Conservation (phyloP, 2,797 vertebrate species). For the Columba guinea region DNA sequence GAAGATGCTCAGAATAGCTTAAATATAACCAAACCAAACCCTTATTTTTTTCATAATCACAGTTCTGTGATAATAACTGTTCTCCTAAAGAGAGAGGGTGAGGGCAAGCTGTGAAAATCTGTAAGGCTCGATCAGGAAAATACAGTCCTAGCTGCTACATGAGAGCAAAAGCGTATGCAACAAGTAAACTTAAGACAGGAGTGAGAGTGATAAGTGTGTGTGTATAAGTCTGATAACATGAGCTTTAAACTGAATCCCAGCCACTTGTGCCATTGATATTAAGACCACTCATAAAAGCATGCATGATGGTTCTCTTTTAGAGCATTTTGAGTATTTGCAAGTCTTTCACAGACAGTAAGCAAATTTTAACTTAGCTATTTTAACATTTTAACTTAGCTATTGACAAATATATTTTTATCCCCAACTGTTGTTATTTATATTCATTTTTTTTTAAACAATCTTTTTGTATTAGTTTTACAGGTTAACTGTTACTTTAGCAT, state of each 20-base stretch:
- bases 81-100: slow-evolving; percentile 53
- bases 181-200: background rate
- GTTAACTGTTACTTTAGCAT: slow-evolving; percentile 55
- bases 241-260: background rate
- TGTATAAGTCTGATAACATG: background rate
- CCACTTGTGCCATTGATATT: background rate
- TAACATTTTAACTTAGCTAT: background rate
- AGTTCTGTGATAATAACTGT: slow-evolving; percentile 44
- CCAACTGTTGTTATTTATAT: background rate
- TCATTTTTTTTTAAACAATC: background rate
- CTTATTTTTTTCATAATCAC: background rate
- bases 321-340: background rate
- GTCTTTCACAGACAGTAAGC: background rate
- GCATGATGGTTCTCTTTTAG: background rate
- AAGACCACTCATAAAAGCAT: background rate
- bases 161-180: background rate
- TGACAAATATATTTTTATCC: background rate
- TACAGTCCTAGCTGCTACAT: accelerated
- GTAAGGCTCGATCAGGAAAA: slow-evolving; percentile 24
- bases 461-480: background rate
- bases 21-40: background rate
- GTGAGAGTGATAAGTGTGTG: background rate
- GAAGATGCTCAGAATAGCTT: background rate
- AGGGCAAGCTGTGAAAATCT: slow-evolving; percentile 50
- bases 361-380: background rate